Evolutionary conservation across 2,888 invertebrate species (phyloP), one percentile per base, ranked within the genome.

Genomic region (Ochropleura leucogaster): DNA sequence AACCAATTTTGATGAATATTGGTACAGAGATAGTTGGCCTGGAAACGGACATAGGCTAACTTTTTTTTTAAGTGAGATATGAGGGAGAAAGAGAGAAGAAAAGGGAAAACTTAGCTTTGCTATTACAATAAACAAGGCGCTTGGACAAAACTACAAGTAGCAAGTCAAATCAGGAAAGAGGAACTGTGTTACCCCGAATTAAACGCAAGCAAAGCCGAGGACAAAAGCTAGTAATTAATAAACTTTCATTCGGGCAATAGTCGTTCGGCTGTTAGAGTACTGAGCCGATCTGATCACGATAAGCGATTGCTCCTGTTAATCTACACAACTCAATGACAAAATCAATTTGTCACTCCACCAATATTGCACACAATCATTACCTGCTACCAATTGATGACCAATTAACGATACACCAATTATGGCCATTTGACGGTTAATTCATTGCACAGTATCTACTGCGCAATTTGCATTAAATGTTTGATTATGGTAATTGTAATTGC

Each of bases 381-480:
- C 40, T 46, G 1, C 71, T 59, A 12, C 9, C 14, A 73, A 60
- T 65, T 64, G 53, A 68, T 68, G 47, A 53, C 30, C 74, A 77
- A 73, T 79, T 73, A 79, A 65, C 60, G 42, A 53, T 65, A 73
- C 47, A 79, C 80, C 44, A 74, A 79, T 77, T 62, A 79, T 44
- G 12, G 4, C 59, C 65, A 62, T 65, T 73, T 73, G 80, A 53
- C 40, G 10, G 47, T 65, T 73, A 79, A 74, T 65, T 65, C 9
- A 79, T 73, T 77, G 60, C 65, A 80, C 47, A 60, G 53, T 79
- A 79, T 79, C 53, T 60, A 77, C 77, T 73, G 42, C 7, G 10
- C 47, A 73, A 79, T 80, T 80, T 49, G 62, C 53, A 74, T 65
- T 65, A 60, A 65, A 77, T 66, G 44, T 74, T 80, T 79, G 77